Percentiles rank a stretch among this genome's conserved stretches.
These are phyloP conservation scores for Apodemia zela DNA, from an alignment of 2,888 invertebrate genomes.

Conservation along the genomic window DNA sequence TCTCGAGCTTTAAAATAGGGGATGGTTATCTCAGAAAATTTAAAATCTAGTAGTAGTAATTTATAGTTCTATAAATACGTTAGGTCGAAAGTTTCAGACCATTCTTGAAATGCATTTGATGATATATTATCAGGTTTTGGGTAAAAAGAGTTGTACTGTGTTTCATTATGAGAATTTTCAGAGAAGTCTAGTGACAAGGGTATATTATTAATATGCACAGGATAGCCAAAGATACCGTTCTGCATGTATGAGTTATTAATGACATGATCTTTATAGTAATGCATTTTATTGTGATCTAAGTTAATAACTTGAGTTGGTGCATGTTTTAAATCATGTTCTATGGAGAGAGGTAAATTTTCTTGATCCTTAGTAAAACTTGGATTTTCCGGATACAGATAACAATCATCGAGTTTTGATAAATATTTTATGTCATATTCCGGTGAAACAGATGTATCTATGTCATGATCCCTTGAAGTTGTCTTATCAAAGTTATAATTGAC, in stretches of 20 bases:
- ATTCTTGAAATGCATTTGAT: not conserved
- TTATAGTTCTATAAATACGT: constrained; percentile 4
- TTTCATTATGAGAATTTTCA: not conserved
- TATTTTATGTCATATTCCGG: not conserved
- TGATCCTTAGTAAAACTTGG: not conserved
- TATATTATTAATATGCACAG: not conserved
- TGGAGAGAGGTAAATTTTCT: not conserved
- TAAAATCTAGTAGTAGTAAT: too few relatives aligned
- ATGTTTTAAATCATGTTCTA: not conserved
- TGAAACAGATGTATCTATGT: not conserved
- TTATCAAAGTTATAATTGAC: not conserved
- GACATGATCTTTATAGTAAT: not conserved
- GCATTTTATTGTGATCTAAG: not conserved
- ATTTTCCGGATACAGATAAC: not conserved
- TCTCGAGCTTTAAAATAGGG: too few relatives aligned
- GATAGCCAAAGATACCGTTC: not conserved
- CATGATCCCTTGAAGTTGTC: not conserved
- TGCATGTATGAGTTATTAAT: not conserved
- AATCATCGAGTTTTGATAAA: not conserved
- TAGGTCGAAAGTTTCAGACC: constrained; percentile 5
- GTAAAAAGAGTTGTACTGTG: not conserved
- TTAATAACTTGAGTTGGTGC: not conserved
- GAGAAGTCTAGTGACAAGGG: not conserved
- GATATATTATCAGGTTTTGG: constrained; percentile 31
- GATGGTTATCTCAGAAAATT: too few relatives aligned